These are phyloP conservation scores for Diabrotica virgifera DNA, from an alignment of 1,140 invertebrate genomes.

Conservation along the genomic window DNA sequence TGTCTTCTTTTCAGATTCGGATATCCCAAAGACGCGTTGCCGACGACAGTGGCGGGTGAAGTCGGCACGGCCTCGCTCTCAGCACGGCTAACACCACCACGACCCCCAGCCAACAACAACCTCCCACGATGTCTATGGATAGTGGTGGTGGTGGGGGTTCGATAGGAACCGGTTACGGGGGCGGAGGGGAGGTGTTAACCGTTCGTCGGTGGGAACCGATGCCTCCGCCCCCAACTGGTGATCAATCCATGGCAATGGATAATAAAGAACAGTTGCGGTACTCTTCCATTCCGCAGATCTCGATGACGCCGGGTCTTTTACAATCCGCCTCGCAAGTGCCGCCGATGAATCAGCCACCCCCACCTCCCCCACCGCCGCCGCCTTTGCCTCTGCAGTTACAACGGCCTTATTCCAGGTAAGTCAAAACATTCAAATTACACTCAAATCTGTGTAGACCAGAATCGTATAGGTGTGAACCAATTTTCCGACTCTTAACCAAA, in stretches of 20 bases:
- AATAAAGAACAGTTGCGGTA: slow-evolving; percentile 55
- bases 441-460: too few species aligned
- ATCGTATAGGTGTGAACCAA: too few species aligned
- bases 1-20: slow-evolving; percentile 37
- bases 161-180: slow-evolving; percentile 48
- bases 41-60: slow-evolving; percentile 41
- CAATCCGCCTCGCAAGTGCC: slow-evolving; percentile 39
- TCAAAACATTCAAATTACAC: too few species aligned
- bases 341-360: slow-evolving; percentile 36
- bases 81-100: slow-evolving; percentile 38
- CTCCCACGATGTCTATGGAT: slow-evolving; percentile 54
- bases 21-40: slow-evolving; percentile 30
- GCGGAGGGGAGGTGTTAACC: slow-evolving; percentile 56
- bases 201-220: slow-evolving; percentile 57
- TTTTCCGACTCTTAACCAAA: too few species aligned
- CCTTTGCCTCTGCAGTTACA: slow-evolving; percentile 61
- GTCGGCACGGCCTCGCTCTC: slow-evolving; percentile 33
- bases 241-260: slow-evolving; percentile 41
- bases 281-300: slow-evolving; percentile 47
- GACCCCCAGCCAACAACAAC: slow-evolving; percentile 41
- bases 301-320: slow-evolving; percentile 27
- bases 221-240: slow-evolving; percentile 48
- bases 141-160: slow-evolving; percentile 53
- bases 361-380: slow-evolving; percentile 51
- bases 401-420: slow-evolving; percentile 61